Percentiles rank a stretch among this genome's conserved stretches.
Conservation (phyloP, 2,113 vertebrate species). For the Coreoperca whiteheadi region DNA sequence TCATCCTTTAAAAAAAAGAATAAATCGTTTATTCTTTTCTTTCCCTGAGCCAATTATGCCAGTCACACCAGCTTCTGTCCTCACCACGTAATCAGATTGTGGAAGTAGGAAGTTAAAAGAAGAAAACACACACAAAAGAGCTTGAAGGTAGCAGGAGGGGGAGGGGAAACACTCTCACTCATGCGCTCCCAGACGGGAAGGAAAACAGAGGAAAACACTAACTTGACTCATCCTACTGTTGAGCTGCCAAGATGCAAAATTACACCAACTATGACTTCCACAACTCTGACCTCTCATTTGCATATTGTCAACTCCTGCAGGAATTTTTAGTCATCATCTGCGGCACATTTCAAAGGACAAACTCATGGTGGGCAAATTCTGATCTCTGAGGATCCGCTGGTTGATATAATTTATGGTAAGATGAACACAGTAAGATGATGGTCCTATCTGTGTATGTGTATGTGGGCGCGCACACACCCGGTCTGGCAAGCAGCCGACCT, state of each 20-base stretch:
- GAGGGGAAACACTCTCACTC: conserved; percentile 10
- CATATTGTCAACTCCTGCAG: conserved; percentile 68
- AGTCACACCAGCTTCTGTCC: conserved; percentile 15
- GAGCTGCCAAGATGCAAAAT: conserved; percentile 65
- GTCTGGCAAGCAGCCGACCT: not conserved
- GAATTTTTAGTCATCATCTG: conserved; percentile 55
- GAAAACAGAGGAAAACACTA: conserved; percentile 44
- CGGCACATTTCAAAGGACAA: conserved; percentile 55
- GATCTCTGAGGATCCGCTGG: conserved; percentile 23
- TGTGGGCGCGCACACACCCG: too few relatives aligned
- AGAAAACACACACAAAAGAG: not conserved
- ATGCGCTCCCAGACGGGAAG: conserved; percentile 11
- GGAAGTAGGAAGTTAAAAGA: conserved; percentile 13
- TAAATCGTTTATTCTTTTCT: too few relatives aligned
- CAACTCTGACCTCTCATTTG: conserved; percentile 70
- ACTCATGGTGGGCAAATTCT: conserved; percentile 28
- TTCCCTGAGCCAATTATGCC: not conserved
- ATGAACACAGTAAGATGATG: too few relatives aligned
- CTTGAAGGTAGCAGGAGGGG: not conserved
- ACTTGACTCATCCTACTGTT: conserved; percentile 54
- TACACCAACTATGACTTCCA: conserved; percentile 61
- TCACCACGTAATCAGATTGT: not conserved
- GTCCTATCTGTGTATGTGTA: not conserved
- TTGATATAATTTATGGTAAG: conserved; percentile 43
- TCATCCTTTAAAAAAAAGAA: conserved; percentile 22